phyloP scores from a whole-genome alignment of 2,888 invertebrate species.

The Ophioninae sp. region DNA sequence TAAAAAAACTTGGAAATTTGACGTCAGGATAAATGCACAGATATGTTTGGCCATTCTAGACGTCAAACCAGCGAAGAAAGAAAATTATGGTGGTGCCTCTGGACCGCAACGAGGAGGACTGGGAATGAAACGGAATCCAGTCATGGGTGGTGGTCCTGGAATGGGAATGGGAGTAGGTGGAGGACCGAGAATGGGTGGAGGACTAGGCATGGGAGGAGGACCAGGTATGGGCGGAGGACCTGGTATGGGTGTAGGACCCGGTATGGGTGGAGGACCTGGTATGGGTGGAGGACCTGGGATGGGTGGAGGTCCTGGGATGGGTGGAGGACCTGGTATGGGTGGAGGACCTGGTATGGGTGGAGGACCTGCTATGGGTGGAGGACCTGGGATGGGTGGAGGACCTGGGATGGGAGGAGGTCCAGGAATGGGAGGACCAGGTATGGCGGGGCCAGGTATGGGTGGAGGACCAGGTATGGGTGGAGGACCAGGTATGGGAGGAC shows the following conservation, averaged over 20 bases:
- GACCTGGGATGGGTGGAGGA: slow-evolving; percentile 25
- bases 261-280: slow-evolving; percentile 21
- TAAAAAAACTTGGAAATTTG: background rate
- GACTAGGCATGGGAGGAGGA: slow-evolving; percentile 9
- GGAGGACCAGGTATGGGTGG: slow-evolving; percentile 46
- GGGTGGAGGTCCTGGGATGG: slow-evolving; percentile 33
- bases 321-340: slow-evolving; percentile 33
- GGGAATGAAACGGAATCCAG: slow-evolving; percentile 29
- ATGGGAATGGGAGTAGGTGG: slow-evolving; percentile 39
- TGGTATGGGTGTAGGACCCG: slow-evolving; percentile 33
- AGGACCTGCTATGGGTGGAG: slow-evolving; percentile 68
- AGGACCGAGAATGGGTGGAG: slow-evolving; percentile 29
- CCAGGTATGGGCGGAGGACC: slow-evolving; percentile 42
- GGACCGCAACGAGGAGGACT: slow-evolving; percentile 50
- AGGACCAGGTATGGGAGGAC: slow-evolving; percentile 53
- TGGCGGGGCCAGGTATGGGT: slow-evolving; percentile 55
- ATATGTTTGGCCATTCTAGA: slow-evolving; percentile 66
- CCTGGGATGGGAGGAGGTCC: slow-evolving; percentile 48
- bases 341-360: slow-evolving; percentile 66
- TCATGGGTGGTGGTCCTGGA: slow-evolving; percentile 54
- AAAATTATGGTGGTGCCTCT: slow-evolving; percentile 64
- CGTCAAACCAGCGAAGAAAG: slow-evolving; percentile 79
- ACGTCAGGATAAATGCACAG: background rate
- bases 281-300: slow-evolving; percentile 22
- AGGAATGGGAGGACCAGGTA: slow-evolving; percentile 43